Conservation (phyloP, 2,797 vertebrate species). For the Artibeus lituratus region DNA sequence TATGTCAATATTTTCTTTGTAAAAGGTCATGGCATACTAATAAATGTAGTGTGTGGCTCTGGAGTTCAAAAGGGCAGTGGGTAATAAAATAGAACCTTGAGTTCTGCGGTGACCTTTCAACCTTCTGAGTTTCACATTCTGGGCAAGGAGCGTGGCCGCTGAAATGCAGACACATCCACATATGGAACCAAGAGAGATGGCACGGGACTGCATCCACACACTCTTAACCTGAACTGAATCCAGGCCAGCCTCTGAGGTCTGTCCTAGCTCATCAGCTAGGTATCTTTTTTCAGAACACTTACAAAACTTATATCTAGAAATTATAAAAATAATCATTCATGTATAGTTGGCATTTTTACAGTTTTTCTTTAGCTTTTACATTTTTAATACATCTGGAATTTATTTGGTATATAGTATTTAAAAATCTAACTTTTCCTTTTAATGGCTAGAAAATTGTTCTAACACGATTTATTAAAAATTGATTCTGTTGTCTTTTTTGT, state of each 20-base stretch:
- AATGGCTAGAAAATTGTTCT: background rate
- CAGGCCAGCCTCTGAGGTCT: background rate
- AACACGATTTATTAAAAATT: background rate
- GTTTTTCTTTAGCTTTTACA: background rate
- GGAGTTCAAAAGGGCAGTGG: background rate
- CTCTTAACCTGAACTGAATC: background rate
- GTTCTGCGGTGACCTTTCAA: background rate
- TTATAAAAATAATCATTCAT: background rate
- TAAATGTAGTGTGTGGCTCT: background rate
- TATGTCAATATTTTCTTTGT: background rate
- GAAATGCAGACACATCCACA: background rate
- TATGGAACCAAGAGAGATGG: background rate
- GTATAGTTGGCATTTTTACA: background rate
- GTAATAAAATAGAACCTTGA: background rate
- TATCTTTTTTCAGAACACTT: background rate
- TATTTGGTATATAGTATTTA: background rate
- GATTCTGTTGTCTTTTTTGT: background rate
- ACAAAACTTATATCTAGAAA: background rate
- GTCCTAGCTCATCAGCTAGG: background rate
- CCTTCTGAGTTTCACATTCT: background rate
- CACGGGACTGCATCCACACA: background rate
- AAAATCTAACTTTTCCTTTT: background rate
- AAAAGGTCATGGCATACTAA: no score
- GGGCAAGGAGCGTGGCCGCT: background rate
- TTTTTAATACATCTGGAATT: background rate